Percentiles rank a stretch among this genome's conserved stretches.
Evolutionary conservation across 2,113 vertebrate genomes (phyloP).

Genomic region (Monarcha castaneiventris): DNA sequence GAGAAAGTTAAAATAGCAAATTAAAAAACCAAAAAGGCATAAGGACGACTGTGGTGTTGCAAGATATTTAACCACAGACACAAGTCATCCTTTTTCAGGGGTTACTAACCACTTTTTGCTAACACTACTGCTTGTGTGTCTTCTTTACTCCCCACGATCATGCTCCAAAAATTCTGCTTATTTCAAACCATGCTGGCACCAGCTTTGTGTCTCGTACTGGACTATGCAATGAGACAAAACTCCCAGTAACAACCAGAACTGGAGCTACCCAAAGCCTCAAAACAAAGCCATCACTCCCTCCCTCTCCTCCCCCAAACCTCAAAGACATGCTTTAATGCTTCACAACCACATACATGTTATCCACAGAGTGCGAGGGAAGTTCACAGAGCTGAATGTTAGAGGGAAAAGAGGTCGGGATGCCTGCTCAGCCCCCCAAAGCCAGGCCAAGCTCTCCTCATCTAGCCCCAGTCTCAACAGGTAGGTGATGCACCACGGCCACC

Average conservation of each 20-base stretch:
- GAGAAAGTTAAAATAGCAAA: background rate
- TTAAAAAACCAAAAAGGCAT: background rate
- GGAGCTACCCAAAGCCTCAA: background rate
- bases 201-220: fast-evolving
- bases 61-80: background rate
- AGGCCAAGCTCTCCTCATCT: background rate
- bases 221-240: background rate
- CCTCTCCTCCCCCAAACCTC: background rate
- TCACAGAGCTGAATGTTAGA: background rate
- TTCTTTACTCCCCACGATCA: background rate
- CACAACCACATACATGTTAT: background rate
- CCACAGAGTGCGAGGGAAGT: background rate
- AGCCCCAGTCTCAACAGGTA: background rate
- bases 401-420: background rate
- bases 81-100: background rate
- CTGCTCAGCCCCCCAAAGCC: background rate
- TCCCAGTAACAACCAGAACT: background rate
- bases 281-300: background rate
- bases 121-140: background rate
- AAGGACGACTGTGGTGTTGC: background rate
- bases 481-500: too few relatives aligned
- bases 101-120: background rate
- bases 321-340: background rate
- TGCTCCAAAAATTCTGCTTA: background rate
- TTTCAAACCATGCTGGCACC: background rate